phyloP scores from a whole-genome alignment of 2,797 vertebrate species.

The Hybognathus amarus region DNA sequence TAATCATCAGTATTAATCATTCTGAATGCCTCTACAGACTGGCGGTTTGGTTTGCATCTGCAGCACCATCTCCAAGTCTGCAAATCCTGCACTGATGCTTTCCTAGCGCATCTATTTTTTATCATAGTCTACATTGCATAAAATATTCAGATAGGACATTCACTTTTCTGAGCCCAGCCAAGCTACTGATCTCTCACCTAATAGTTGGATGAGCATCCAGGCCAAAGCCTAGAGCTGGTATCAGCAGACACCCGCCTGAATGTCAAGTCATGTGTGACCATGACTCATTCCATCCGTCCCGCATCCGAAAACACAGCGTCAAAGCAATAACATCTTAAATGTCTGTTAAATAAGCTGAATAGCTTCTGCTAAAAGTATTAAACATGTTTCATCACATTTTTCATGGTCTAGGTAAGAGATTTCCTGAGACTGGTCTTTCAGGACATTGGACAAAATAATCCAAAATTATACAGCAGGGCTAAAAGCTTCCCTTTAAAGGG shows the following conservation, averaged over 20 bases:
- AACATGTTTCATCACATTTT: constrained; percentile 20
- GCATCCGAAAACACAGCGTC: constrained; percentile 14
- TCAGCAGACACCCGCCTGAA: background rate
- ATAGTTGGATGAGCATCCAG: constrained; percentile 41
- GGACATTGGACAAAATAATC: background rate
- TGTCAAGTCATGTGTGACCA: constrained; percentile 27
- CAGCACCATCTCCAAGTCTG: constrained; percentile 33
- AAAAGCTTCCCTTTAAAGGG: background rate
- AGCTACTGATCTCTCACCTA: constrained; percentile 48
- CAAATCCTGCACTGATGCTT: constrained; percentile 60
- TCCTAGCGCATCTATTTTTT: constrained; percentile 78
- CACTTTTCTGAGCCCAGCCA: constrained; percentile 48
- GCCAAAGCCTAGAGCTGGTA: constrained; percentile 28
- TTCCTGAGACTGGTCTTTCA: background rate
- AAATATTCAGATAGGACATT: constrained; percentile 82
- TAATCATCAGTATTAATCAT: background rate
- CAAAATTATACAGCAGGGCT: background rate
- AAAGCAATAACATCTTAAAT: constrained; percentile 18
- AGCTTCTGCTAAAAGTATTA: constrained; percentile 8
- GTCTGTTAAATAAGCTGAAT: background rate
- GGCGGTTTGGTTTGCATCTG: constrained; percentile 40
- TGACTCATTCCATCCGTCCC: constrained; percentile 12
- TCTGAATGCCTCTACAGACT: background rate
- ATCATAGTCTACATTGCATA: constrained; percentile 80
- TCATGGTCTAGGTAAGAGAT: background rate